phyloP scores from a whole-genome alignment of 2,113 vertebrate species.

The Dromaius novaehollandiae region DNA sequence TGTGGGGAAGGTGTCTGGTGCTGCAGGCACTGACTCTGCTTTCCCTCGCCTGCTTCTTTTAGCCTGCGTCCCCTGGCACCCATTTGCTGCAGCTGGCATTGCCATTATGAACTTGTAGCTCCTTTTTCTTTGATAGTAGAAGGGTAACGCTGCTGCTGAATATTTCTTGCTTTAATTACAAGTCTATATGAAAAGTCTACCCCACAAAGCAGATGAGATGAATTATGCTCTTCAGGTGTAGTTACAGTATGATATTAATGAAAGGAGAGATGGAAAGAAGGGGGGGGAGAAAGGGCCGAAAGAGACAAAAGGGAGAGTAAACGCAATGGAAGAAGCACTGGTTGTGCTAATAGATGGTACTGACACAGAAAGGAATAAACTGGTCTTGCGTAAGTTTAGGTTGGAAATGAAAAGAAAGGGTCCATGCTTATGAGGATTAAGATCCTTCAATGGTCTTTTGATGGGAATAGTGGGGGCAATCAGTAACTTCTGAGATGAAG shows the following conservation, averaged over 20 bases:
- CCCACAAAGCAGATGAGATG: not conserved
- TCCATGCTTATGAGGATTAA: not conserved
- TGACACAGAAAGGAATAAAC: not conserved
- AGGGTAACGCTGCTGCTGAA: not conserved
- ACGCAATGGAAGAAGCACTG: accelerated
- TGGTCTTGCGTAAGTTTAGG: not conserved
- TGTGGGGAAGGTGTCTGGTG: accelerated
- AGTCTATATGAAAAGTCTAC: not conserved
- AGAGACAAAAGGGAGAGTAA: not conserved
- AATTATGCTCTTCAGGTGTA: not conserved
- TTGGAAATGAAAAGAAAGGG: not conserved
- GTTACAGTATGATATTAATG: not conserved
- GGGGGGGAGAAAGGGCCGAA: not conserved
- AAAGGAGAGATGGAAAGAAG: not conserved
- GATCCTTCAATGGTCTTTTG: not conserved
- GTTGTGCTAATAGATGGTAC: not conserved
- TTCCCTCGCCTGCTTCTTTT: not conserved
- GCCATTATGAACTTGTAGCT: not conserved
- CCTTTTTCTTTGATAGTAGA: not conserved
- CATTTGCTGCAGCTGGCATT: not conserved
- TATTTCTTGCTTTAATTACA: not conserved
- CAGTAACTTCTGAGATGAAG: not conserved
- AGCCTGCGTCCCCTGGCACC: accelerated
- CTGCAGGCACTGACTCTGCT: not conserved
- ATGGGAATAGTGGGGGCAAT: not conserved